Evolutionary conservation across 2,113 vertebrate species (phyloP), one percentile per base, ranked within the genome.

Genomic region (Hirundichthys speculiger): DNA sequence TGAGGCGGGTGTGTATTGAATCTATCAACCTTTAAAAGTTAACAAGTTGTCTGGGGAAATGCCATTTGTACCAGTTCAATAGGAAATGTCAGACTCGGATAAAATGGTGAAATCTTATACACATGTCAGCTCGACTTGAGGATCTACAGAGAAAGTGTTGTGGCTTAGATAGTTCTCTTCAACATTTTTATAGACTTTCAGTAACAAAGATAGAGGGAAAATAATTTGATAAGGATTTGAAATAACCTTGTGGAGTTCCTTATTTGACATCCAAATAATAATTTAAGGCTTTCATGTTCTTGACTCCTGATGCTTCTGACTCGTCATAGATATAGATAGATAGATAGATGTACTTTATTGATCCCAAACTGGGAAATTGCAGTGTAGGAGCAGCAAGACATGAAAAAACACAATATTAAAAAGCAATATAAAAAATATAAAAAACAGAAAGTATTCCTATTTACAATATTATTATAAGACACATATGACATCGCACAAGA

Each of bases 1-100:
- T 85, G 82, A 84, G 71, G 78, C 78, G 39, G 65, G 43, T 84
- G 67, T 81, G 79, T 84, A 90, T 88, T 77, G 85, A 91, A 91
- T 91, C 91, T 88, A 92, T 92, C 89, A 93, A 90, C 86, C 95
- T 92, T 88, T 92, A 94, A 94, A 94, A 95, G 91, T 95, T 95
- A 95, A 95, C 82, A 88, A 95, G 88, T 85, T 92, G 87, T 90
- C 94, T 92, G 82, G 91, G 91, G 91, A 94, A 82, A 93, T 95
- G 90, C 62, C 79, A 93, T 94, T 95, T 94, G 93, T 85, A 85
- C 91, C 81, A 91, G 89, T 90, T 89, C 88, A 93, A 90, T 83
- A 87, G 87, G 82, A 95, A 94, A 94, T 93, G 92, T 93, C 93
- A 95, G 75, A 83, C 87, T 71, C 66, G 79, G 79, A 92, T 88